Conservation (phyloP, 2,797 vertebrate genomes). For the Lepus oiostolus region DNA sequence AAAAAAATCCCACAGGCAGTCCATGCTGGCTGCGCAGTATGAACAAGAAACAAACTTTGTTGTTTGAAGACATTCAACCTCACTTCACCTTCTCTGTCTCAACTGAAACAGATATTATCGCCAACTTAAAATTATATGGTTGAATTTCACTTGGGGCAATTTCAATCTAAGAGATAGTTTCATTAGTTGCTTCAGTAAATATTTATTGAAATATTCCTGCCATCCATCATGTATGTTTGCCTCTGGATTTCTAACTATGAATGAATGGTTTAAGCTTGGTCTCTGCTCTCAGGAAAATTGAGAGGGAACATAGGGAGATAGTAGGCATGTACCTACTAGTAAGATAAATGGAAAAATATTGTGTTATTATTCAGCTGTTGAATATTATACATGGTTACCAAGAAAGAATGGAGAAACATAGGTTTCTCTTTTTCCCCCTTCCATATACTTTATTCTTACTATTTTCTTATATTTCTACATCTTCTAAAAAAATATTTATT, state of each 20-base stretch:
- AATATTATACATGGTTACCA: neutral
- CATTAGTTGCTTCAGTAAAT: constrained; percentile 41
- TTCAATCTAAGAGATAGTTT: constrained; percentile 41
- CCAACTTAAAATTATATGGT: constrained; percentile 24
- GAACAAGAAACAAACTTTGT: neutral
- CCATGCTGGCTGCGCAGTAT: neutral
- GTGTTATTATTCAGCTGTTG: neutral
- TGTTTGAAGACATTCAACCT: constrained; percentile 1
- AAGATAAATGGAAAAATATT: neutral
- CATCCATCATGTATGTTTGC: neutral
- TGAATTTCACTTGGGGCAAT: neutral
- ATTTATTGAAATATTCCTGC: neutral
- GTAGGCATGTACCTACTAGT: neutral
- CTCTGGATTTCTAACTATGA: constrained; percentile 17
- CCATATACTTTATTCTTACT: too few species aligned
- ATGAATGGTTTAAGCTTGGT: neutral
- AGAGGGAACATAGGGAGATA: neutral
- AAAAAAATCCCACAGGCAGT: neutral
- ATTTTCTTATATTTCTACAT: too few species aligned
- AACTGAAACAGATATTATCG: neutral
- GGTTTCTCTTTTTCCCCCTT: neutral
- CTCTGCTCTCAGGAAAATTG: neutral
- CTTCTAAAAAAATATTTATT: too few species aligned
- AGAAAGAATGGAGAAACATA: neutral
- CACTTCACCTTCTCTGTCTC: neutral